phyloP scores from a whole-genome alignment of 2,113 vertebrate species.

The Paraplagusia blochii region DNA sequence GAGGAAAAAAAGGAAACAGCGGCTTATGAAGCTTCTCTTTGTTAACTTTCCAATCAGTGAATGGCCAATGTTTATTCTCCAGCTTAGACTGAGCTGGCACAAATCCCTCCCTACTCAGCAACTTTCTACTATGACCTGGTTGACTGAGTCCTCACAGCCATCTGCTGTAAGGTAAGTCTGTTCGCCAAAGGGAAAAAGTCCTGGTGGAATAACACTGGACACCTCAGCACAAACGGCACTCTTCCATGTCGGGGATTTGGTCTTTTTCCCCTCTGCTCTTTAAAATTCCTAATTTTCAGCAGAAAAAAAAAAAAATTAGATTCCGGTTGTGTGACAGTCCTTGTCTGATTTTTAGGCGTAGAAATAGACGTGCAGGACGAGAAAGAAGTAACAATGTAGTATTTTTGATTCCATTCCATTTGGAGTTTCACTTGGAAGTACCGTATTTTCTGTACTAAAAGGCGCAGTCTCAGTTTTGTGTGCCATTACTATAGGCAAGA shows the following conservation, averaged over 20 bases:
- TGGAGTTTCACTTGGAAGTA: too few species aligned
- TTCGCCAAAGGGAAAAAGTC: constrained; percentile 28
- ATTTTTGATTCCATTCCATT: too few species aligned
- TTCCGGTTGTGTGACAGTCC: too few species aligned
- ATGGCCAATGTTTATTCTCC: constrained; percentile 1
- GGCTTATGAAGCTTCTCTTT: neutral
- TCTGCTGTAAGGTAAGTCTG: constrained; percentile 47
- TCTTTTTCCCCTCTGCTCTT: neutral
- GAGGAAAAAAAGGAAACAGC: neutral
- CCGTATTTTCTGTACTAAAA: too few species aligned
- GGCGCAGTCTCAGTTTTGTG: too few species aligned
- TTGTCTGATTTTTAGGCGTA: too few species aligned
- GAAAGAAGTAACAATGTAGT: too few species aligned
- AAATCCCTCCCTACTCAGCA: constrained; percentile 25
- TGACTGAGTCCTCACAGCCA: constrained; percentile 45
- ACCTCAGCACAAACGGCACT: constrained; percentile 41
- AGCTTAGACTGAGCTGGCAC: constrained; percentile 11
- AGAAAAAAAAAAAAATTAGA: too few species aligned
- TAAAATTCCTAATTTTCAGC: too few species aligned
- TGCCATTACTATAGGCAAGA: too few species aligned
- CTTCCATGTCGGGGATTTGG: constrained; percentile 34
- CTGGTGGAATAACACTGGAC: constrained; percentile 37
- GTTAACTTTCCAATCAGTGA: constrained; percentile 5
- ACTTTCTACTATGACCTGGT: constrained; percentile 41
- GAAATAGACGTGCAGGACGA: too few species aligned